A percentile compares a stretch with the other conserved stretches of the same genome.
Conservation (phyloP, 2,888 invertebrate species). For the Megastigmus dorsalis region DNA sequence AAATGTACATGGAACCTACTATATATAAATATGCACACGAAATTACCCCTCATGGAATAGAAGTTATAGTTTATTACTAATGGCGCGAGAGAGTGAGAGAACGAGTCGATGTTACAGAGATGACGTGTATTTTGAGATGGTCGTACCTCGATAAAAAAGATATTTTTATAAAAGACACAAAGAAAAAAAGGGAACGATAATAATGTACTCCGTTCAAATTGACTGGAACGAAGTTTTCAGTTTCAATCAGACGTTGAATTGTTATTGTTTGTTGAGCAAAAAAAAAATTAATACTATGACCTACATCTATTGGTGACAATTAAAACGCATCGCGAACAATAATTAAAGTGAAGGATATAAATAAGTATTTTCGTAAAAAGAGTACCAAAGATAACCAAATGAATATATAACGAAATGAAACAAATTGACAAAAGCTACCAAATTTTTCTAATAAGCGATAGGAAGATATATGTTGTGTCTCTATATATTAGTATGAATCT, state of each 20-base stretch:
- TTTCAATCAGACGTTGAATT: neutral
- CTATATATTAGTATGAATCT: neutral
- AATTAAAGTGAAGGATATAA: neutral
- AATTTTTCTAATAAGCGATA: neutral
- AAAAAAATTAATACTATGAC: neutral
- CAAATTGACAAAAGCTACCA: neutral
- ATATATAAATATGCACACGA: too few relatives aligned
- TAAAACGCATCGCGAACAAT: neutral
- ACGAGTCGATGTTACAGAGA: conserved; percentile 29
- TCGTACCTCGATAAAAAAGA: conserved; percentile 12
- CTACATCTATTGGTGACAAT: neutral
- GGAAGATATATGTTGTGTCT: neutral
- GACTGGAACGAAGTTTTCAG: neutral
- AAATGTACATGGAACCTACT: too few relatives aligned
- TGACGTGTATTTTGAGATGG: conserved; percentile 31
- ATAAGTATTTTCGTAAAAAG: conserved; percentile 6
- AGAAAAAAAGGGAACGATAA: too few relatives aligned
- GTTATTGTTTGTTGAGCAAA: neutral
- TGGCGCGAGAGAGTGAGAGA: too few relatives aligned
- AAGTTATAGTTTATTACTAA: conserved; percentile 21
- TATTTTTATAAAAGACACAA: conserved; percentile 37
- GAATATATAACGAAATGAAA: neutral
- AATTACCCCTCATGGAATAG: neutral
- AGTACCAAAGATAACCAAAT: neutral
- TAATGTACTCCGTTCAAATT: conserved; percentile 5